Conservation (phyloP, 2,113 vertebrate genomes). For the Nanorana parkeri region DNA sequence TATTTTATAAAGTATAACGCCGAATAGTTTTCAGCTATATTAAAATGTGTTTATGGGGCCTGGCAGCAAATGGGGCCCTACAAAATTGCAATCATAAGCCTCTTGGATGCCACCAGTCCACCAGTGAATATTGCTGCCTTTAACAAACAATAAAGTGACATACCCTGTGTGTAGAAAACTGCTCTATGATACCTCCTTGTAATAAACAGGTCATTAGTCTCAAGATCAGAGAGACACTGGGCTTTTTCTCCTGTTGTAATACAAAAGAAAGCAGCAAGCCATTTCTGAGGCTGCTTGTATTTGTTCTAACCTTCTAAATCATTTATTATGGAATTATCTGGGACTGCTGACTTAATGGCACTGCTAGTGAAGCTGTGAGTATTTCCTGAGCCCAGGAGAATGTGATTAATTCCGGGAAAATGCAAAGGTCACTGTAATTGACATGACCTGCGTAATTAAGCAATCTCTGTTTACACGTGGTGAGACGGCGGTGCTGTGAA, state of each 20-base stretch:
- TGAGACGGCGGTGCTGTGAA: conserved; percentile 72
- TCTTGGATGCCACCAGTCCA: too few species aligned
- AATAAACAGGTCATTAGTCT: conserved; percentile 42
- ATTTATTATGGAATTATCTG: conserved; percentile 52
- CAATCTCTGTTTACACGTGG: conserved; percentile 79
- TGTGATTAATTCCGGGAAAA: conserved; percentile 84
- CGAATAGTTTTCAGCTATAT: too few species aligned
- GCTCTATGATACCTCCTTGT: conserved; percentile 20
- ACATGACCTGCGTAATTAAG: conserved; percentile 84
- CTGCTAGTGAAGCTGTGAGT: conserved; percentile 66
- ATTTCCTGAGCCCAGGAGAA: conserved; percentile 61
- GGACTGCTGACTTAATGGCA: conserved; percentile 62
- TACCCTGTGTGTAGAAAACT: not conserved
- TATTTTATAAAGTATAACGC: too few species aligned
- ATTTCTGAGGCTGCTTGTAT: conserved; percentile 18
- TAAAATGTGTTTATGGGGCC: too few species aligned
- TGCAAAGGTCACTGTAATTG: conserved; percentile 80
- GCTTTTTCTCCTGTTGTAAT: not conserved
- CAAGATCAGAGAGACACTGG: conserved; percentile 2
- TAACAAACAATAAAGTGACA: too few species aligned
- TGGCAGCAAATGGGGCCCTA: too few species aligned
- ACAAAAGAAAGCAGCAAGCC: conserved; percentile 6
- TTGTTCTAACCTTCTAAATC: conserved; percentile 50
- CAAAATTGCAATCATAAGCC: too few species aligned
- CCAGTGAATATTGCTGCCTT: too few species aligned